phyloP scores from a whole-genome alignment of 2,888 invertebrate genomes.

The Pseudanteris insignis region DNA sequence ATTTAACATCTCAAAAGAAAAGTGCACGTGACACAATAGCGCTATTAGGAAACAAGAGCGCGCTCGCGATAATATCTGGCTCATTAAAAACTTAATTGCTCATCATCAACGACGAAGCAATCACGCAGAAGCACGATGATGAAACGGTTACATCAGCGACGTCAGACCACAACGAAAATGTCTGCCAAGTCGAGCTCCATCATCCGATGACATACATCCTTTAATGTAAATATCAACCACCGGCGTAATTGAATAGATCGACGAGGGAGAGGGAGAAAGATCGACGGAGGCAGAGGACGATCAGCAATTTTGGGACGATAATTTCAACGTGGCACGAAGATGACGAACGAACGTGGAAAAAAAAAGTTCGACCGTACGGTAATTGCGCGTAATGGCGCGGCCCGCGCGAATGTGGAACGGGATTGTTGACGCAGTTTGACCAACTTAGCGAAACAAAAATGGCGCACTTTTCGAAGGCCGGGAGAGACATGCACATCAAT shows the following conservation, averaged over 20 bases:
- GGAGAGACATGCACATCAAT: conserved; percentile 51
- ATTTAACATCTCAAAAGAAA: background rate
- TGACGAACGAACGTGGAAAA: too few species aligned
- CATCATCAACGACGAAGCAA: conserved; percentile 1
- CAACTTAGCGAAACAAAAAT: conserved; percentile 42
- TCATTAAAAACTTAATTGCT: background rate
- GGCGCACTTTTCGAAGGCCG: conserved; percentile 50
- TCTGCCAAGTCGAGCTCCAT: conserved; percentile 13
- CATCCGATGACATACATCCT: conserved; percentile 21
- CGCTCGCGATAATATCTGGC: background rate
- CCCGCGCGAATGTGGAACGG: conserved; percentile 13
- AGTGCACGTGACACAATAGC: background rate
- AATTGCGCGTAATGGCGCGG: background rate
- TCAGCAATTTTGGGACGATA: too few species aligned
- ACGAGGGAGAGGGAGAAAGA: too few species aligned
- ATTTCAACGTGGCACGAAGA: too few species aligned
- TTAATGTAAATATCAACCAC: conserved; percentile 38
- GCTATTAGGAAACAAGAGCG: background rate
- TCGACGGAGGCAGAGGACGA: too few species aligned
- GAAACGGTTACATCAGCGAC: conserved; percentile 3
- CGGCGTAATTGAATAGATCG: conserved; percentile 28
- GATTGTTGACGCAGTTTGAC: conserved; percentile 28
- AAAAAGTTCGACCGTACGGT: background rate
- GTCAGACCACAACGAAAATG: conserved; percentile 21
- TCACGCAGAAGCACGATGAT: conserved; percentile 2